These are phyloP conservation scores for Tachycineta bicolor DNA, from an alignment of 2,113 vertebrate species.

Conservation along the genomic window DNA sequence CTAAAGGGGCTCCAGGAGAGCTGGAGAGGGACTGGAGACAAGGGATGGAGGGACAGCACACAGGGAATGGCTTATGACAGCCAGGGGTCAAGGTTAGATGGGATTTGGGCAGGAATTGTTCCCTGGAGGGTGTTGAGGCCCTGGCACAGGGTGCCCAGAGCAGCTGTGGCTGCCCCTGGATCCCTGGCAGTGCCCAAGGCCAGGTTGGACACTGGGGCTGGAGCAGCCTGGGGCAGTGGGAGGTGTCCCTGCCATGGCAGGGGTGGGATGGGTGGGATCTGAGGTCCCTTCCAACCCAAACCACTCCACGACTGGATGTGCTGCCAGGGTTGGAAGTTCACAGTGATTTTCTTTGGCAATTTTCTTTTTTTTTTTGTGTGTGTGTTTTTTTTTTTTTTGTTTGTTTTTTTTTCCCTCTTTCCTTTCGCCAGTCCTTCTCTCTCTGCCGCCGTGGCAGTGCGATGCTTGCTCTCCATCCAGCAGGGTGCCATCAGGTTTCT, in stretches of 20 bases:
- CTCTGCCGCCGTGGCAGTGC: neutral
- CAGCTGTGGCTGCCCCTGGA: neutral
- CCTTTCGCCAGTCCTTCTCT: neutral
- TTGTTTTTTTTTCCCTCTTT: too few species aligned
- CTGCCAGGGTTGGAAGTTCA: neutral
- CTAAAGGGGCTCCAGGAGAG: neutral
- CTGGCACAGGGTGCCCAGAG: neutral
- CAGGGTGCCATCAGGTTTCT: neutral
- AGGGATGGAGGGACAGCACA: neutral
- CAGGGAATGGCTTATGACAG: neutral
- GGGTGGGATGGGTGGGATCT: accelerated
- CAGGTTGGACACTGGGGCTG: neutral
- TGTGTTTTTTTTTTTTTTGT: neutral
- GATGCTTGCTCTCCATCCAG: neutral
- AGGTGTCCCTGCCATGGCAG: neutral
- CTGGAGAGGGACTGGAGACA: neutral
- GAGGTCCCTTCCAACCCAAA: neutral
- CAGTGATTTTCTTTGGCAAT: neutral
- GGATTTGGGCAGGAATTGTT: neutral
- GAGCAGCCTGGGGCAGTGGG: neutral
- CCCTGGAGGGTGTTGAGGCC: neutral
- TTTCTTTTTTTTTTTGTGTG: neutral
- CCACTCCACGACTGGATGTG: neutral
- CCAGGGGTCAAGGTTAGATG: accelerated
- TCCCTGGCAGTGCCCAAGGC: neutral